A percentile compares a stretch with the other conserved stretches of the same genome.
phyloP scores from a whole-genome alignment of 2,113 vertebrate genomes.

The Conger conger region DNA sequence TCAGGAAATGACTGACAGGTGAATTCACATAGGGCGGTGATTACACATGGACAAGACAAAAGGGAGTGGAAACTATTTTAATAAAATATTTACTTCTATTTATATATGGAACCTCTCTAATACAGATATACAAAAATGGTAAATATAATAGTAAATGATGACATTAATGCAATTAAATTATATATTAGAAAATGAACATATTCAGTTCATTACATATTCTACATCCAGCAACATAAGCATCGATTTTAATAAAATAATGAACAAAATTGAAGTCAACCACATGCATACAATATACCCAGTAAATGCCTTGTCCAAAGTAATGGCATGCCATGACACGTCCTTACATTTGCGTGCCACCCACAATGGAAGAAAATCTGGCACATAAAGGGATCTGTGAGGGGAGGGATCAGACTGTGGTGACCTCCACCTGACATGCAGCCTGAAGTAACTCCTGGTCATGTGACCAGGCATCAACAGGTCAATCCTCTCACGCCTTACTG shows the following conservation, averaged over 20 bases:
- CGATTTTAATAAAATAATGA: background rate
- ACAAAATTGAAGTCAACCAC: background rate
- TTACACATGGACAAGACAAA: background rate
- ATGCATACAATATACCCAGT: background rate
- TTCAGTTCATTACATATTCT: background rate
- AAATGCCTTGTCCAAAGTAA: background rate
- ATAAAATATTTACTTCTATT: too few relatives aligned
- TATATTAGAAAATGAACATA: background rate
- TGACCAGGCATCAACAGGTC: slow-evolving; percentile 3
- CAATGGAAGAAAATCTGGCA: background rate
- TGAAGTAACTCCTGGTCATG: background rate
- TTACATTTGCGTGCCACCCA: background rate
- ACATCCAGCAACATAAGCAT: background rate
- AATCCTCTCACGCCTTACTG: background rate
- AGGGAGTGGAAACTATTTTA: too few relatives aligned
- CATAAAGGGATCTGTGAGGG: background rate
- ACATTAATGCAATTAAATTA: background rate
- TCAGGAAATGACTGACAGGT: background rate
- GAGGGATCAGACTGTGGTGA: background rate
- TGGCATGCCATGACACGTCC: background rate
- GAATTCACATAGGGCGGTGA: background rate
- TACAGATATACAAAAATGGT: too few relatives aligned
- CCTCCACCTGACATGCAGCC: background rate
- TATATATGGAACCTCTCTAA: too few relatives aligned
- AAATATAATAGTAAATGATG: background rate